These are phyloP conservation scores for Cyprinodon brontotheroides DNA, from an alignment of 2,113 vertebrate genomes.

Conservation along the genomic window DNA sequence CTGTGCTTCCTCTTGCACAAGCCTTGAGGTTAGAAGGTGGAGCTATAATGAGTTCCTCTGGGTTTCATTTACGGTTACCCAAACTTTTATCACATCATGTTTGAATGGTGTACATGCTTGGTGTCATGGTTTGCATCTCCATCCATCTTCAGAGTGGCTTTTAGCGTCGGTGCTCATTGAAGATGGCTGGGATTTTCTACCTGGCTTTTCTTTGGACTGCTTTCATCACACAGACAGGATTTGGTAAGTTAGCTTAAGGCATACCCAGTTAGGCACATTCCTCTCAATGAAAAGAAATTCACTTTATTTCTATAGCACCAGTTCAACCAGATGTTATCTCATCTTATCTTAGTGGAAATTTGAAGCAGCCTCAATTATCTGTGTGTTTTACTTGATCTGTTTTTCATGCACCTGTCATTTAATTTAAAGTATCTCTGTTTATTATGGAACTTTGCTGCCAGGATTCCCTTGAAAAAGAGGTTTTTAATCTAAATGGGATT, in stretches of 20 bases:
- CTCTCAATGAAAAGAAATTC: not conserved
- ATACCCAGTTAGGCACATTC: not conserved
- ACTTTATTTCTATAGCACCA: too few relatives aligned
- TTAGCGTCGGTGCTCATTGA: not conserved
- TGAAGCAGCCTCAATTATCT: not conserved
- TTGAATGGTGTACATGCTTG: not conserved
- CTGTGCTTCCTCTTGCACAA: slow-evolving; percentile 38
- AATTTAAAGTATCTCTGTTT: too few relatives aligned
- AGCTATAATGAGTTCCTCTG: slow-evolving; percentile 60
- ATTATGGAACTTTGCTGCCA: too few relatives aligned
- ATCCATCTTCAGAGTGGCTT: not conserved
- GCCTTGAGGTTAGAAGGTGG: slow-evolving; percentile 62
- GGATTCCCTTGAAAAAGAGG: too few relatives aligned
- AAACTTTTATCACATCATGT: not conserved
- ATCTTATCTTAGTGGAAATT: not conserved
- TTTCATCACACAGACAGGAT: slow-evolving; percentile 13
- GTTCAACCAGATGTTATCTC: too few relatives aligned
- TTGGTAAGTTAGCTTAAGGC: slow-evolving; percentile 53
- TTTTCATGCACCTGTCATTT: too few relatives aligned
- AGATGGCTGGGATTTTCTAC: slow-evolving; percentile 27
- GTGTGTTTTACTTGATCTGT: not conserved
- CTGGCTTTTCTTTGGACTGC: slow-evolving; percentile 39
- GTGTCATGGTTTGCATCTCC: slow-evolving; percentile 27
- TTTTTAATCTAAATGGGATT: too few relatives aligned
- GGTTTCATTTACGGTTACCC: slow-evolving; percentile 44